Evolutionary conservation across 2,888 invertebrate genomes (phyloP).

Genomic region (Marronus borbonicus): DNA sequence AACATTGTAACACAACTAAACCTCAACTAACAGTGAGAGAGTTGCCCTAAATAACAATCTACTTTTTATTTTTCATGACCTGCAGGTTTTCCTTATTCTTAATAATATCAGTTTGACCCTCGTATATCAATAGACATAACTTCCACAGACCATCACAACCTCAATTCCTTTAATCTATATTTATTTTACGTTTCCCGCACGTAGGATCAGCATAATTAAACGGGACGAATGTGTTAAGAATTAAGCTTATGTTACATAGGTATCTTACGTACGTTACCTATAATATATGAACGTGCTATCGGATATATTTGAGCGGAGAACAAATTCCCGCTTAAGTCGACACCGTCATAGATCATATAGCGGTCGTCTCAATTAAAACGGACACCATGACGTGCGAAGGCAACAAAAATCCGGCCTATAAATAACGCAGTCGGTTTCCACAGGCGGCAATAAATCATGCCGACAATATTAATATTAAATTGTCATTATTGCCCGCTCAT

Average conservation of each 20-base stretch:
- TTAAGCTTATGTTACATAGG: constrained; percentile 5
- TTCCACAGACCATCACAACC: not conserved
- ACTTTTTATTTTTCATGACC: too few relatives aligned
- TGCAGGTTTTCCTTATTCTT: too few relatives aligned
- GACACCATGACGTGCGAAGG: constrained; percentile 48
- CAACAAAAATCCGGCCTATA: constrained; percentile 54
- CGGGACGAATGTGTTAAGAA: constrained; percentile 1
- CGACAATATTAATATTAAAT: constrained; percentile 64
- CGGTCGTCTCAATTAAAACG: constrained; percentile 54
- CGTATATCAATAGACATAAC: too few relatives aligned
- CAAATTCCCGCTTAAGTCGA: constrained; percentile 45
- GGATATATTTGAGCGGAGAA: constrained; percentile 37
- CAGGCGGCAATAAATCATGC: constrained; percentile 60
- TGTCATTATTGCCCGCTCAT: constrained; percentile 62
- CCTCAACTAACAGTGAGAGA: too few relatives aligned
- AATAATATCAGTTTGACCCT: too few relatives aligned
- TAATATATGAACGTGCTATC: constrained; percentile 34
- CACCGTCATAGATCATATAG: constrained; percentile 43
- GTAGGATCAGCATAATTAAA: constrained; percentile 22
- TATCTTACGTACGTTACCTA: constrained; percentile 23
- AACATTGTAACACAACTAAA: too few relatives aligned
- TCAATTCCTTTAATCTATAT: not conserved
- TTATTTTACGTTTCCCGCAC: not conserved
- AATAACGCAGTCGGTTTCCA: constrained; percentile 53
- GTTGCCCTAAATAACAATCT: too few relatives aligned